Percentiles rank a stretch among this genome's conserved stretches.
phyloP scores from a whole-genome alignment of 2,113 vertebrate species.

The Antigone vipio region DNA sequence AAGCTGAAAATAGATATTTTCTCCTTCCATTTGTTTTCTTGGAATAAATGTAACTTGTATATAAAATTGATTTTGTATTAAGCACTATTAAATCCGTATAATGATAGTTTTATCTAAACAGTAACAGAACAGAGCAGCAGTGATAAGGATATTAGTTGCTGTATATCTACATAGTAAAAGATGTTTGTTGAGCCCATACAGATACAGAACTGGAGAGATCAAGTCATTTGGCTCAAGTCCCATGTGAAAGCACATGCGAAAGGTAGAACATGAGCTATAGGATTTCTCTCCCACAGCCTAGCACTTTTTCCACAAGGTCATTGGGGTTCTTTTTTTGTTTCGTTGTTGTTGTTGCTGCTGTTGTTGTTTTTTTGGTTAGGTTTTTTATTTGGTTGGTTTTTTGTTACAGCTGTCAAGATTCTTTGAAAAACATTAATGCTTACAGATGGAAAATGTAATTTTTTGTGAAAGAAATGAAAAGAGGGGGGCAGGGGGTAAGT shows the following conservation, averaged over 20 bases:
- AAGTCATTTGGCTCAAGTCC: neutral
- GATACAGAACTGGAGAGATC: neutral
- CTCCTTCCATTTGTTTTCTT: neutral
- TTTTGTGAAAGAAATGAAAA: neutral
- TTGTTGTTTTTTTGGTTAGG: neutral
- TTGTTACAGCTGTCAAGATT: neutral
- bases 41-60: neutral
- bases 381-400: neutral
- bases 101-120: neutral
- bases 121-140: neutral
- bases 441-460: neutral
- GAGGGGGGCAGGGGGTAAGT: accelerated
- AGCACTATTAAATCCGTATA: neutral
- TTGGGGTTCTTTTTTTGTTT: neutral
- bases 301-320: neutral
- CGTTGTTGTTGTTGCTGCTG: neutral
- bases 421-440: neutral
- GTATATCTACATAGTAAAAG: neutral
- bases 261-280: neutral
- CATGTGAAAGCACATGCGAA: neutral
- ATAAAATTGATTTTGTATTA: neutral
- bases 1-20: slow-evolving; percentile 22
- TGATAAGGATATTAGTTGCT: neutral
- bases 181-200: neutral
- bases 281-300: neutral